These are phyloP conservation scores for Poecile montanus DNA, from an alignment of 2,797 vertebrate species.

Conservation along the genomic window DNA sequence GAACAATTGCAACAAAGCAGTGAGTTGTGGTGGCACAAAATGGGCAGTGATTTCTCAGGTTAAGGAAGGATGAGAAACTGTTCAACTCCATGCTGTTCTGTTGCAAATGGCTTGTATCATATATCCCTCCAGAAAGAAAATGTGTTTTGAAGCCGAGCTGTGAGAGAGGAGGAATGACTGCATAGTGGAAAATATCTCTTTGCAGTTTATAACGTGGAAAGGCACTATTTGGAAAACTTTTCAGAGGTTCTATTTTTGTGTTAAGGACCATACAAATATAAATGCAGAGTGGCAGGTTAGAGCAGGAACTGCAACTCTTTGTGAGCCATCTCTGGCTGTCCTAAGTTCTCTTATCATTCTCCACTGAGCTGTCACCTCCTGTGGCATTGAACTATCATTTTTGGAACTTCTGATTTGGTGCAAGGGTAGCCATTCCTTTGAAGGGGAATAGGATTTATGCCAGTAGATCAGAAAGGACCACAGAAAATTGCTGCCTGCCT, in stretches of 20 bases:
- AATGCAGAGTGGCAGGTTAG: constrained; percentile 19
- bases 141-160: background rate
- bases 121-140: background rate
- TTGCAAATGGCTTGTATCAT: background rate
- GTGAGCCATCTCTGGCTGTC: constrained; percentile 10
- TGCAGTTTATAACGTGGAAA: background rate
- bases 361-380: constrained; percentile 8
- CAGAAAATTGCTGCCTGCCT: background rate
- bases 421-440: background rate
- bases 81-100: background rate
- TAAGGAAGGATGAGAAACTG: background rate
- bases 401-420: background rate
- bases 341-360: background rate
- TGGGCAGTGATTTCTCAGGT: background rate
- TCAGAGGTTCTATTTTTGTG: background rate
- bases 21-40: background rate
- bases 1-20: background rate
- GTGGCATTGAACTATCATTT: background rate
- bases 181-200: background rate
- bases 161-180: background rate
- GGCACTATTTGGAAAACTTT: background rate
- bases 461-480: background rate
- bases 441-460: background rate
- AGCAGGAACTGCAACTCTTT: background rate
- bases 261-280: background rate